Percentiles rank a stretch among this genome's conserved stretches.
phyloP scores from a whole-genome alignment of 2,113 vertebrate genomes.

The Mola mola region DNA sequence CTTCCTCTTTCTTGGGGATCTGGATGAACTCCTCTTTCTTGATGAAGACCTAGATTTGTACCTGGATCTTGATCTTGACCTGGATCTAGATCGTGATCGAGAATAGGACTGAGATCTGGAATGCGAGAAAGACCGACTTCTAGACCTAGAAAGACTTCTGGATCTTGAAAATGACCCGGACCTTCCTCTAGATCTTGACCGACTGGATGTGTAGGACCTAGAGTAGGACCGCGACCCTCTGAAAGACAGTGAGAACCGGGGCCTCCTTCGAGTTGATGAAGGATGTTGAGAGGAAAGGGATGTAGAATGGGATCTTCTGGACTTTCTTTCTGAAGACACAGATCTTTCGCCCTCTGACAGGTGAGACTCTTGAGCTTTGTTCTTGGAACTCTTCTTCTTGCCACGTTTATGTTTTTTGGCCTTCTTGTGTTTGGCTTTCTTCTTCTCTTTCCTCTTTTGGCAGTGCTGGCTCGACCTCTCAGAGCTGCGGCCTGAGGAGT shows the following conservation, averaged over 20 bases:
- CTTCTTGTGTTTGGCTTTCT: slow-evolving; percentile 92
- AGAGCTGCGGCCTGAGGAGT: slow-evolving; percentile 83
- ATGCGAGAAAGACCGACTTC: slow-evolving; percentile 67
- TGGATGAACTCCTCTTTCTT: slow-evolving; percentile 71
- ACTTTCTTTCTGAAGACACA: slow-evolving; percentile 80
- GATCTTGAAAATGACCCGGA: slow-evolving; percentile 83
- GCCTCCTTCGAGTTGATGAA: slow-evolving; percentile 82
- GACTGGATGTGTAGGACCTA: slow-evolving; percentile 83
- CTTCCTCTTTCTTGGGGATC: slow-evolving; percentile 80
- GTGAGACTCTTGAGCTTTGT: slow-evolving; percentile 73
- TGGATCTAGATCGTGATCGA: slow-evolving; percentile 79
- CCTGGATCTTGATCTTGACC: slow-evolving; percentile 70
- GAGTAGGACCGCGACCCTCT: slow-evolving; percentile 84
- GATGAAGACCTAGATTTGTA: slow-evolving; percentile 71
- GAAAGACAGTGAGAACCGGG: slow-evolving; percentile 77
- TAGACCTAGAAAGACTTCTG: slow-evolving; percentile 67
- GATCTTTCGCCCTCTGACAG: slow-evolving; percentile 81
- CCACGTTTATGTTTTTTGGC: slow-evolving; percentile 90
- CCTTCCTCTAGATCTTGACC: slow-evolving; percentile 82
- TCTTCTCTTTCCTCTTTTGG: slow-evolving; percentile 88
- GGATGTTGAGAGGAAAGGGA: slow-evolving; percentile 81
- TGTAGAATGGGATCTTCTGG: slow-evolving; percentile 80
- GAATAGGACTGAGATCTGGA: slow-evolving; percentile 83
- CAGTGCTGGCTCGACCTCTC: slow-evolving; percentile 81
- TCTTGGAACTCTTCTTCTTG: slow-evolving; percentile 86